Evolutionary conservation across 2,113 vertebrate genomes (phyloP).

Genomic region (Muscicapa adusta): DNA sequence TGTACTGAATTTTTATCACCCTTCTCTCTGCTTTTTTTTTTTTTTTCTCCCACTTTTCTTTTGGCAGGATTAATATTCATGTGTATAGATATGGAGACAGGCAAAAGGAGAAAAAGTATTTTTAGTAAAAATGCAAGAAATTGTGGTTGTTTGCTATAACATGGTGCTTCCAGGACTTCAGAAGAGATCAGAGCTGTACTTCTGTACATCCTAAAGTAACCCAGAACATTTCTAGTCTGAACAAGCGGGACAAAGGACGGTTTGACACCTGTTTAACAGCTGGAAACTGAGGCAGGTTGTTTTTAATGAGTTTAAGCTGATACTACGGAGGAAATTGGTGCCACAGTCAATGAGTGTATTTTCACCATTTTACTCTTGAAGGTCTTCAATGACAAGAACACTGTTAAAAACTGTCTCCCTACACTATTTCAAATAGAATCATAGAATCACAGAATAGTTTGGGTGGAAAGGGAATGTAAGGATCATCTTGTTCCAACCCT

Average conservation of each 20-base stretch:
- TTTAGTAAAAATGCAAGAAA: neutral
- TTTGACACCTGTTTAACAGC: neutral
- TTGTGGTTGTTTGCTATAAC: neutral
- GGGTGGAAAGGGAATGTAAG: rapidly evolving
- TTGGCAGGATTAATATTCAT: neutral
- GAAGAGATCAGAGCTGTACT: neutral
- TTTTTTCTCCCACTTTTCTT: neutral
- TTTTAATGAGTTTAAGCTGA: neutral
- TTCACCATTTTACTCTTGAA: neutral
- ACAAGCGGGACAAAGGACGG: neutral
- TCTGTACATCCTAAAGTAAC: neutral
- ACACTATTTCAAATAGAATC: neutral
- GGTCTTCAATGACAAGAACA: neutral
- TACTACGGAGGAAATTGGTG: neutral
- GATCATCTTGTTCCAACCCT: neutral
- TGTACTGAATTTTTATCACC: constrained; percentile 30
- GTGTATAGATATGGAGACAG: neutral
- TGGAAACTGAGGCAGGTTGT: neutral
- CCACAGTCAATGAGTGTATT: neutral
- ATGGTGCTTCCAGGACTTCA: neutral
- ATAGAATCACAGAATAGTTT: neutral
- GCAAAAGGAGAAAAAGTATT: neutral
- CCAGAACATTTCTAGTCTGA: neutral
- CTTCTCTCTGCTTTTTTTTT: neutral
- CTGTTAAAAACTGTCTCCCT: neutral